These are phyloP conservation scores for Oophaga pumilio DNA, from an alignment of 2,113 vertebrate genomes.

Conservation along the genomic window DNA sequence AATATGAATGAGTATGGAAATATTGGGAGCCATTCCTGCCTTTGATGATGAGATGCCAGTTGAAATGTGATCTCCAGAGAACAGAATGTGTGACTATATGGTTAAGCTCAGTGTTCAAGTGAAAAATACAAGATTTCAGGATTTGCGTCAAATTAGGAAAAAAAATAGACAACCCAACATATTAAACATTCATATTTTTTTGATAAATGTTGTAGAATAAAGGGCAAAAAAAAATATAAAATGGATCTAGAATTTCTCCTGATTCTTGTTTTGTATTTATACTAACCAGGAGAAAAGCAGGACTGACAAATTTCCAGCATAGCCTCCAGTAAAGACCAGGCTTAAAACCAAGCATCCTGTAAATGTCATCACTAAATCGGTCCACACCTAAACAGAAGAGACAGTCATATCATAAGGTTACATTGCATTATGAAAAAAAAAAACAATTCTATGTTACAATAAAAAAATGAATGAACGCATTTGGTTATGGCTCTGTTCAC, in stretches of 20 bases:
- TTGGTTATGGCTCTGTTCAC: background rate
- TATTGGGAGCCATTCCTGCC: too few species aligned
- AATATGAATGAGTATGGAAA: too few species aligned
- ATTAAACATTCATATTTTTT: too few species aligned
- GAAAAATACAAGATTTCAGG: too few species aligned
- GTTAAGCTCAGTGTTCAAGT: too few species aligned
- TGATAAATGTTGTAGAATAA: too few species aligned
- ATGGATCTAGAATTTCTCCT: background rate
- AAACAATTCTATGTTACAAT: too few species aligned
- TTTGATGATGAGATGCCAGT: too few species aligned
- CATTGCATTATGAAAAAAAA: background rate
- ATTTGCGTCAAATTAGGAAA: too few species aligned
- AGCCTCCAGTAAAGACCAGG: constrained; percentile 98
- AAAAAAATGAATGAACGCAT: background rate
- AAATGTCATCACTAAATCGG: constrained; percentile 95
- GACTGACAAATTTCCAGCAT: constrained; percentile 98
- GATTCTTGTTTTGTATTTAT: background rate
- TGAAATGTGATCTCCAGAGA: too few species aligned
- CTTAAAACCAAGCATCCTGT: constrained; percentile 97
- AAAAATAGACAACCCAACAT: too few species aligned
- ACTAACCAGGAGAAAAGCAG: constrained; percentile 91
- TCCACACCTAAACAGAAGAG: constrained; percentile 84
- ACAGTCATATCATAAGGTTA: background rate
- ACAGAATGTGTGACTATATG: too few species aligned
- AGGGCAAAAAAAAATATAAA: background rate